These are phyloP conservation scores for Caracal caracal DNA, from an alignment of 2,113 vertebrate genomes.

Conservation along the genomic window DNA sequence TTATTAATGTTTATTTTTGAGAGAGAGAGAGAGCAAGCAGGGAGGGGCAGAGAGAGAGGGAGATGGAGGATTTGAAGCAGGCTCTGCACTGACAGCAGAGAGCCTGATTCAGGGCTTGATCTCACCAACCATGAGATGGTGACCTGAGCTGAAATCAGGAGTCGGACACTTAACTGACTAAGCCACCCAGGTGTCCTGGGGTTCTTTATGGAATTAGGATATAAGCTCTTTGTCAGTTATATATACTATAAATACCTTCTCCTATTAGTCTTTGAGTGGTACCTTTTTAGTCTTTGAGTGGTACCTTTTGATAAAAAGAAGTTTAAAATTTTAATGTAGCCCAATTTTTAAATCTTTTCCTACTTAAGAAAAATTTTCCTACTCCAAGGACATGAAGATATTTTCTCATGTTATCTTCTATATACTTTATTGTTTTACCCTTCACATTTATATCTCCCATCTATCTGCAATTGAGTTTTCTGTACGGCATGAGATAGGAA, in stretches of 20 bases:
- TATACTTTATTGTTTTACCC: constrained; percentile 5
- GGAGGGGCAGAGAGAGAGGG: no score
- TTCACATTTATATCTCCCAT: background rate
- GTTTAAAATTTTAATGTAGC: background rate
- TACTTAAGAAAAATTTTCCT: background rate
- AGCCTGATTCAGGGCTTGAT: no score
- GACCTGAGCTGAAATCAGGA: no score
- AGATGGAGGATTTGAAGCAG: no score
- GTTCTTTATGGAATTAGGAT: background rate
- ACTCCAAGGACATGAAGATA: background rate
- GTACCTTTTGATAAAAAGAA: background rate
- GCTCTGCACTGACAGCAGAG: no score
- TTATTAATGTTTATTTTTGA: no score
- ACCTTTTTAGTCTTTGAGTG: background rate
- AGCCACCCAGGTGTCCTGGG: no score
- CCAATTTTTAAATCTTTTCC: background rate
- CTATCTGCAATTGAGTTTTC: background rate
- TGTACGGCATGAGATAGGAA: background rate
- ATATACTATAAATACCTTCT: background rate
- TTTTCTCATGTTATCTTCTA: background rate
- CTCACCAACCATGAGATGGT: no score
- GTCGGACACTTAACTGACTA: no score
- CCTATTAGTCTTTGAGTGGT: background rate
- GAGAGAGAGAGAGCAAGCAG: no score
- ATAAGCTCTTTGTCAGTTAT: background rate